Evolutionary conservation across 2,113 vertebrate species (phyloP), one percentile per base, ranked within the genome.

Genomic region (Semnornis frantzii): DNA sequence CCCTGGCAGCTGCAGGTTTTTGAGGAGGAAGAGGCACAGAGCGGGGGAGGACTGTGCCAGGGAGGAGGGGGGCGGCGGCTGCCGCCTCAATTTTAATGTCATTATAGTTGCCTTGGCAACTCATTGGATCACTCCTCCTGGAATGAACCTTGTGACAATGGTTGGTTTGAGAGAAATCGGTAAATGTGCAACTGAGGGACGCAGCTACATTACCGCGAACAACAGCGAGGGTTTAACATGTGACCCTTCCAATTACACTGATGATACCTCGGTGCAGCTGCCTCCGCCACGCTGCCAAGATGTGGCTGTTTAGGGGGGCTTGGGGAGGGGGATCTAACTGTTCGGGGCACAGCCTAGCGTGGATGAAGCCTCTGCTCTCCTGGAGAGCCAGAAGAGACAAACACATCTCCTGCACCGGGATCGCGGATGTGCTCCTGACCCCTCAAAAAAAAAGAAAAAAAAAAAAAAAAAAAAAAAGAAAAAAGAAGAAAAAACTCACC

Each of bases 201-300:
- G 59, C 89, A 90, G 94, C 95, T 95, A 96, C 95, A 96, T 97
- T 96, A 96, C 96, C 83, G 89, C 95, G 83, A 97, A 97, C 93
- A 97, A 97, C 94, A 91, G 95, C 86, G 75, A 94, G 94, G 96
- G 94, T 97, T 98, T 98, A 98, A 98, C 97, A 97, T 97, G 95
- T 98, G 97, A 97, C 97, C 97, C 93, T 92, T 96, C 86, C 96
- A 97, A 97, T 97, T 95, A 97, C 72, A 66, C 90, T 72, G 93
- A 95, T 87, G 96, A 97, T 87, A 84, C 95, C 95, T 96, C 96
- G 87, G 94, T 82, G 96, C 98, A 98, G 98, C 98, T 98, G 98
- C 94, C 92, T 89, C 72, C 55, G 66, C 82, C 14, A 69, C 23
- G 73, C 87, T 33, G 66, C 25, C 16, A 8, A 11, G 82, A 80